These are phyloP conservation scores for Scomberomorus guttatus DNA, from an alignment of 2,797 vertebrate species.

Conservation along the genomic window DNA sequence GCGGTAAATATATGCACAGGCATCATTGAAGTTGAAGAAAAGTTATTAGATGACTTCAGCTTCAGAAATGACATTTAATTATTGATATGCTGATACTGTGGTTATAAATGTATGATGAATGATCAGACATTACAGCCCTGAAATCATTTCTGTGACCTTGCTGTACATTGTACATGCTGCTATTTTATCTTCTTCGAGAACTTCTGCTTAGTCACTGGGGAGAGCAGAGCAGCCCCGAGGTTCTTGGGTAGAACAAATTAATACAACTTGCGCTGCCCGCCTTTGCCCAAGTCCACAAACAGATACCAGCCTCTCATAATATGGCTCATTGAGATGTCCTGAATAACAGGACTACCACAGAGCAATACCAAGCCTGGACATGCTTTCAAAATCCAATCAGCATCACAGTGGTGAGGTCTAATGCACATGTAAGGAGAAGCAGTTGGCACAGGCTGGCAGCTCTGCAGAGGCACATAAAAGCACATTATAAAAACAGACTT, in stretches of 20 bases:
- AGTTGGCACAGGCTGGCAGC: constrained; percentile 51
- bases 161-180: constrained; percentile 2
- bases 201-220: constrained; percentile 70
- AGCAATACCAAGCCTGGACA: constrained; percentile 48
- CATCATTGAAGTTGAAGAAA: neutral
- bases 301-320: constrained; percentile 35
- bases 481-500: constrained; percentile 61
- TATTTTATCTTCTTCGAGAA: constrained; percentile 57
- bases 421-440: constrained; percentile 51
- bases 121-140: too few relatives aligned
- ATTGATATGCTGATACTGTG: neutral
- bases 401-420: constrained; percentile 47
- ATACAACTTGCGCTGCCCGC: constrained; percentile 37
- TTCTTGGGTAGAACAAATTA: constrained; percentile 56
- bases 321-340: constrained; percentile 40
- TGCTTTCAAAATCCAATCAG: constrained; percentile 63
- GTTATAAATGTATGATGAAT: constrained; percentile 18
- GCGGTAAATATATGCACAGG: neutral
- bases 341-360: constrained; percentile 20
- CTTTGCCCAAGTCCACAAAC: constrained; percentile 46
- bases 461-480: constrained; percentile 65
- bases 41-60: neutral
- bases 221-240: constrained; percentile 53
- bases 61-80: neutral
- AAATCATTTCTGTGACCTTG: constrained; percentile 18